Conservation (phyloP, 2,797 vertebrate species). For the Pangasius macronema region DNA sequence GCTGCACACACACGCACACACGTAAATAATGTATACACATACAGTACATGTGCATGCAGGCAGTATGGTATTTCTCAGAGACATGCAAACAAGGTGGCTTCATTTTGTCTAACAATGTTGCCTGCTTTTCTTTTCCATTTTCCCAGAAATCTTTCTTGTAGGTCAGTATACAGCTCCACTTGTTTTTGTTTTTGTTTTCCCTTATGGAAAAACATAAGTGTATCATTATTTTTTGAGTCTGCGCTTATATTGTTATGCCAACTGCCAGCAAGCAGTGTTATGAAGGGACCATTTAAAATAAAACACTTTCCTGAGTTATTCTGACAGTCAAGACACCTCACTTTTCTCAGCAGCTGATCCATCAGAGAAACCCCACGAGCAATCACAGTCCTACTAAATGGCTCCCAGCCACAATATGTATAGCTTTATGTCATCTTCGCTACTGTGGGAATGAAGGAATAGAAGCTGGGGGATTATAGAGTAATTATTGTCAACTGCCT, state of each 20-base stretch:
- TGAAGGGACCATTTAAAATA: neutral
- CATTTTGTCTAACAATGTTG: neutral
- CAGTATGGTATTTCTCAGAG: neutral
- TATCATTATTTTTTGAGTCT: neutral
- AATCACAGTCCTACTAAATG: neutral
- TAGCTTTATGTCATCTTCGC: neutral
- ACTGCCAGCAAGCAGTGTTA: neutral
- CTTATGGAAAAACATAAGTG: neutral
- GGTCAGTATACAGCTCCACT: neutral
- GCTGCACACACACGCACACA: neutral
- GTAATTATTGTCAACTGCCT: constrained; percentile 34
- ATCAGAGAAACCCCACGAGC: neutral
- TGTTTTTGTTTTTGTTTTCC: neutral
- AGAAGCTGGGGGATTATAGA: constrained; percentile 28
- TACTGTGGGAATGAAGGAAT: neutral
- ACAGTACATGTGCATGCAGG: neutral
- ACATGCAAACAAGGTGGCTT: neutral
- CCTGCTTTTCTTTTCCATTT: neutral
- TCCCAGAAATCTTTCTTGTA: neutral
- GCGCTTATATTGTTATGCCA: constrained; percentile 3
- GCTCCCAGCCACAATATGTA: neutral
- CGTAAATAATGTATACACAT: neutral
- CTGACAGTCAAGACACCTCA: neutral
- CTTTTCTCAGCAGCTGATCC: neutral
- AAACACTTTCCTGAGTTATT: neutral